Conservation (phyloP, 2,888 invertebrate species). For the Graphium colonna region DNA sequence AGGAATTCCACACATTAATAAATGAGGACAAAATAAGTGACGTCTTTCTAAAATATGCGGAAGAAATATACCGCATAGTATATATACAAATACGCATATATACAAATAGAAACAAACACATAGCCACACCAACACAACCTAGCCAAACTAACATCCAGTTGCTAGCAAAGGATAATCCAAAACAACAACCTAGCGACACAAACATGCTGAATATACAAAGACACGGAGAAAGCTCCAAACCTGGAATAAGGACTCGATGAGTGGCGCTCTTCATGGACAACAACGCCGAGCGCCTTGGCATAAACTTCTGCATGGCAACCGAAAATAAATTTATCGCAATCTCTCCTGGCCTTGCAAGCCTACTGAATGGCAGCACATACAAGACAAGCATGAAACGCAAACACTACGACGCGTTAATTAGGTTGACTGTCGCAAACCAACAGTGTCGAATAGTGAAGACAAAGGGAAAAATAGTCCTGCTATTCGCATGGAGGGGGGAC, state of each 20-base stretch:
- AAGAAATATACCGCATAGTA: not conserved
- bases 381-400: constrained; percentile 4
- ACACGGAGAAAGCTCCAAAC: not conserved
- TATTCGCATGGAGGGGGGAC: not conserved
- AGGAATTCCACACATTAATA: not conserved
- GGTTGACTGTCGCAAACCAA: not conserved
- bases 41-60: not conserved
- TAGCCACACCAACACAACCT: not conserved
- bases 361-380: constrained; percentile 4
- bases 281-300: not conserved
- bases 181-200: not conserved
- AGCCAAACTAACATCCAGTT: not conserved
- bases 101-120: not conserved
- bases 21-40: not conserved
- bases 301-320: not conserved
- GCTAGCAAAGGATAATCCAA: not conserved
- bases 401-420: not conserved
- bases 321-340: not conserved
- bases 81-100: too few species aligned
- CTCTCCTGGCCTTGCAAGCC: not conserved
- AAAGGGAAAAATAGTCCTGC: not conserved
- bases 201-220: not conserved
- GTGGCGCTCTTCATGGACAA: constrained; percentile 4
- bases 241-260: not conserved
- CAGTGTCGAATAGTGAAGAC: not conserved